Conservation (phyloP, 1,140 invertebrate species). For the Cotesia glomerata region DNA sequence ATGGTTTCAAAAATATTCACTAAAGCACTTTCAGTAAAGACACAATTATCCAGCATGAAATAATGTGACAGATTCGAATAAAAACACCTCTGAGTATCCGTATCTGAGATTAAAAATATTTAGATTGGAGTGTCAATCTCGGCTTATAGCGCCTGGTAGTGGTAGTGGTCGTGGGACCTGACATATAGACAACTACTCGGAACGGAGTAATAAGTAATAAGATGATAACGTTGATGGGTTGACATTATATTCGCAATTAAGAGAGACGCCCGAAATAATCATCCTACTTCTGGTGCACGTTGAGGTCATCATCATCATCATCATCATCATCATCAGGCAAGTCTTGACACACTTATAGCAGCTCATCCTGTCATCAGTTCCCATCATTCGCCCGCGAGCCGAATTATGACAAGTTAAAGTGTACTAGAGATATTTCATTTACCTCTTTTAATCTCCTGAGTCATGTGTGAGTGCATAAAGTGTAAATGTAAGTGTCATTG, state of each 20-base stretch:
- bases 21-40: not conserved
- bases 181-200: not conserved
- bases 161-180: not conserved
- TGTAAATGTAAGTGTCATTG: too few relatives aligned
- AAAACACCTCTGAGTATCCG: not conserved
- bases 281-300: not conserved
- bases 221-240: not conserved
- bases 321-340: conserved; percentile 32
- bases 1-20: conserved; percentile 8
- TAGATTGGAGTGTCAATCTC: not conserved
- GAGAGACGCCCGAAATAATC: conserved; percentile 27
- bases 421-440: not conserved
- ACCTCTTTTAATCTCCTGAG: too few relatives aligned
- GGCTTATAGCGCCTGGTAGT: too few relatives aligned
- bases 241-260: conserved; percentile 31
- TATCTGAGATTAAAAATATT: not conserved
- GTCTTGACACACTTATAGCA: conserved; percentile 41
- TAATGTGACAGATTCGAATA: not conserved
- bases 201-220: not conserved
- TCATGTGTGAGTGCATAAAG: too few relatives aligned
- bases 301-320: conserved; percentile 1
- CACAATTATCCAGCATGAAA: not conserved
- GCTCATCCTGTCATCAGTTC: conserved; percentile 24
- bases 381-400: not conserved
- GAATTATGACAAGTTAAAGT: not conserved